Evolutionary conservation across 2,797 vertebrate species (phyloP), one percentile per base, ranked within the genome.

Genomic region (Poliocrania exsul): DNA sequence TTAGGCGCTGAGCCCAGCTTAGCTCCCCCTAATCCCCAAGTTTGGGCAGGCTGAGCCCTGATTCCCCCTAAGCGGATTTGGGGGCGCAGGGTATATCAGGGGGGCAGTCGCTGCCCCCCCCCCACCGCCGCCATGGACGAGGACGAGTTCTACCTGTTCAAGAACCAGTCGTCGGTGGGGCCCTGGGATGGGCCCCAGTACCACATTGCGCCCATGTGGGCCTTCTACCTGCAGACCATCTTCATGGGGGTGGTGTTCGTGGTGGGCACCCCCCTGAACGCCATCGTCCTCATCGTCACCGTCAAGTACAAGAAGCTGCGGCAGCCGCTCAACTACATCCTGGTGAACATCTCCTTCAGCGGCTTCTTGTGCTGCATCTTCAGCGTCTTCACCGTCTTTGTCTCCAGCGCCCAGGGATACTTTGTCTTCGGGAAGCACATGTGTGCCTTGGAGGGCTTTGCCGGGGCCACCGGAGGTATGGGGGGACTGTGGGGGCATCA

Each of bases 181-280:
- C 98, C 98, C 10, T 99, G 98, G 61, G 98, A 98, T 50, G 98
- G 98, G 3, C 98, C 98, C 66, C 98, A 98, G 91, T 98, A 98
- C 21, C 97, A 99, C 96, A 96, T 98, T 13, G 98, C 98, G 13
- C 98, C 98, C 4, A 40, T 15, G 8, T 99, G 98, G 98, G 98
- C 91, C 17, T 98, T 98, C 92, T 91, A 96, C 94, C 97, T 98
- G 47, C 98, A 99, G 95, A 96, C 98, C 8, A 44, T 93, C 88
- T 99, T 99, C 95, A 98, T 98, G 98, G 98, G 98, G 29, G 29
- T 97, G 7, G 98, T 98, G 21, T 98, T 98, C 84, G 33, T 98
- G 10, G 81, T 40, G 84, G 96, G 98, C n/a, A 97, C 97, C 0
- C 98, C 98, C 21, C 94, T 98, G 42, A 99, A 98, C 11, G 84